Evolutionary conservation across 1,140 invertebrate species (phyloP), one percentile per base, ranked within the genome.

Genomic region (Drosophila ficusphila): DNA sequence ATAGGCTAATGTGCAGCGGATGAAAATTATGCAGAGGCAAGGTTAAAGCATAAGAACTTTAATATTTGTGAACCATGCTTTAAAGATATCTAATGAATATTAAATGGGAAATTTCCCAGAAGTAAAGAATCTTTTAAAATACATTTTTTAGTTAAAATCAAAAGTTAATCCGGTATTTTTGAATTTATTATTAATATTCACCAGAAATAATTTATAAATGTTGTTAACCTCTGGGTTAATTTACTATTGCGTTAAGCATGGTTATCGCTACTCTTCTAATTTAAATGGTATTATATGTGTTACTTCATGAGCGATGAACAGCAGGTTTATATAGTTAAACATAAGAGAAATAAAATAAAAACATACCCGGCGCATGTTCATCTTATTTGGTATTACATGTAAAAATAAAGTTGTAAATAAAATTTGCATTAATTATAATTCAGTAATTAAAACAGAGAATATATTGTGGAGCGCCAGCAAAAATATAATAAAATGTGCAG

Each of bases 351-450:
- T 41, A n/a, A 73, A 71, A 64, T 12, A 51, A 73, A 75, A 81
- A 82, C 79, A 76, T 82, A 83, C 79, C 79, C 69, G 64, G 58
- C 49, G 62, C 76, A 75, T 85, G 76, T 76, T 86, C 81, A 72
- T 86, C 81, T 85, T 72, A 73, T 62, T 69, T 58, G 36, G 48
- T 39, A 52, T 69, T 56, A 67, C 81, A 85, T 83, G 79, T 65
- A 82, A 82, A 82, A 83, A 70, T 57, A 74, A 68, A 68, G 48
- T 38, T 21, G 36, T 52, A 77, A 71, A 61, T 27, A 61, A 83
- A 67, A 46, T 53, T 44, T 69, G 48, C 52, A 82, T 82, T 81
- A 73, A 73, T 70, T 67, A 71, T 34, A 81, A 76, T 44, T 77
- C 23, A 36, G 18, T 34, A 57, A 81, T 48, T 11, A 41, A 41